Evolutionary conservation across 2,888 invertebrate species (phyloP).

Genomic region (Eristalis tenax): DNA sequence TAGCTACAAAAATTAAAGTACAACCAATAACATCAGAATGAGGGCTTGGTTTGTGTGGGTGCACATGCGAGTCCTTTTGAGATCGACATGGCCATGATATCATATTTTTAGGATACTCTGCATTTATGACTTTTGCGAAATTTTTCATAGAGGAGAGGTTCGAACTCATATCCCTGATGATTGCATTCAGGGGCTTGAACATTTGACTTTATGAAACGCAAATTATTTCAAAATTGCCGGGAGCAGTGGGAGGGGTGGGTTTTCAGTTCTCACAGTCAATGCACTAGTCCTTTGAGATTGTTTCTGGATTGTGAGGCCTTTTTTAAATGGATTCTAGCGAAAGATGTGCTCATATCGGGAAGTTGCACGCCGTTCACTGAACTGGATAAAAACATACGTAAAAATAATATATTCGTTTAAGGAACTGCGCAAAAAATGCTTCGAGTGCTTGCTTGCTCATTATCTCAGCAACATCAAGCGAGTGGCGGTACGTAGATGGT

Average conservation of each 20-base stretch:
- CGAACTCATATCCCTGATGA: neutral
- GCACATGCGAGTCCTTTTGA: neutral
- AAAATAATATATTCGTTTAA: too few species aligned
- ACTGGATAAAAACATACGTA: too few species aligned
- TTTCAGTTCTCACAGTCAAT: neutral
- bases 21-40: neutral
- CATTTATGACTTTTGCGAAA: neutral
- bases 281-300: neutral
- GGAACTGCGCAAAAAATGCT: too few species aligned
- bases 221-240: neutral
- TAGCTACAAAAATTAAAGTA: neutral
- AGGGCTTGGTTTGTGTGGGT: neutral
- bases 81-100: neutral
- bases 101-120: neutral
- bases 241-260: neutral
- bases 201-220: neutral
- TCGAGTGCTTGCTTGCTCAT: too few species aligned
- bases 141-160: neutral
- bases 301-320: neutral
- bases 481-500: too few species aligned
- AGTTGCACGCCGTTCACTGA: neutral
- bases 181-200: neutral
- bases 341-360: neutral
- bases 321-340: neutral
- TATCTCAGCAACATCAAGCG: too few species aligned